Evolutionary conservation across 1,140 invertebrate genomes (phyloP), one percentile per base, ranked within the genome.

Genomic region (Hestina assimilis): DNA sequence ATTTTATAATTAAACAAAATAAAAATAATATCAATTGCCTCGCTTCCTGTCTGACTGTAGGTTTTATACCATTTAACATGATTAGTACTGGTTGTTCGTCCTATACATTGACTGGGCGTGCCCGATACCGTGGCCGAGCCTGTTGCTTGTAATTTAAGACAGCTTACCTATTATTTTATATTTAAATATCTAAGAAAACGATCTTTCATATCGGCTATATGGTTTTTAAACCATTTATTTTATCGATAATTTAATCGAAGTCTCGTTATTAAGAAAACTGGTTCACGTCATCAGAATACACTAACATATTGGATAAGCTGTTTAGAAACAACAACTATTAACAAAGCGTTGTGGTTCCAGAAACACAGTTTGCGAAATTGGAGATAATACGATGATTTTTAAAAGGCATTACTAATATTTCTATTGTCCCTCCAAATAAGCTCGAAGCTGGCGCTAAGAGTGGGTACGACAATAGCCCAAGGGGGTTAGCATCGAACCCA

Each of bases 181-280:
- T 48, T 48, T 48, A 48, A 46, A 46, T 46, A 46, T 46, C 43
- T 46, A n/a, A 40, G 35, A 40, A 29, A 12, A 17, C n/a, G n/a
- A 48, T 47, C 43, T 47, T 12, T 11, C 31, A 31, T 29, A 31
- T 47, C 21, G 41, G 15, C 26, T 46, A 19, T 29, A 24, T 14
- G 15, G 12, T 28, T 29, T 46, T 46, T 23, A 46, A 29, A 29
- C 4, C 24, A 19, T 51, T 40, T 43, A 26, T 41, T 40, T 41
- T 51, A 51, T 51, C 48, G 31, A 20, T 28, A 51, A 40, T 24
- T 46, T 28, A 28, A 46, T 46, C 42, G 14, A 28, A n/a, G 24
- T 28, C n/a, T 28, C n/a, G 2, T 28, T 28, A 28, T 28, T 28
- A 28, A 6, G 6, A 28, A 28, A n/a, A 28, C 7, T n/a, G n/a